phyloP scores from a whole-genome alignment of 2,797 vertebrate genomes.

The Peromyscus nudipes region DNA sequence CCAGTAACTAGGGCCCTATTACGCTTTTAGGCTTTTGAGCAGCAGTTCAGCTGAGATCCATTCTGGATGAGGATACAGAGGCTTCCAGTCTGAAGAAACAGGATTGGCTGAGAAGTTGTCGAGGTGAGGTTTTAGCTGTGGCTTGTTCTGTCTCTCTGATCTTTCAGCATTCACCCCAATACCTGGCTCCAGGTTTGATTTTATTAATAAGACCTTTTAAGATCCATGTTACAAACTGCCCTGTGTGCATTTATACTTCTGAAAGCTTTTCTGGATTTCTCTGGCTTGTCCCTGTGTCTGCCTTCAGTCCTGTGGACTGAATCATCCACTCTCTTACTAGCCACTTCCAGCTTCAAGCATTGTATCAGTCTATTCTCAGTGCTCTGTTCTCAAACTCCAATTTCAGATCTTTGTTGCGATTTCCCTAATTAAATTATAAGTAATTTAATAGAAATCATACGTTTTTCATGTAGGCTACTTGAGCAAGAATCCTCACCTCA shows the following conservation, averaged over 20 bases:
- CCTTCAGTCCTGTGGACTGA: background rate
- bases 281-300: background rate
- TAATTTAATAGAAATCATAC: background rate
- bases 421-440: constrained; percentile 36
- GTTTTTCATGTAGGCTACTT: background rate
- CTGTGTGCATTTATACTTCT: background rate
- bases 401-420: background rate
- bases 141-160: no score
- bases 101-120: no score
- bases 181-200: no score
- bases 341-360: background rate
- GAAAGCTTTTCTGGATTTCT: background rate
- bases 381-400: background rate
- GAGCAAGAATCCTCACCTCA: background rate
- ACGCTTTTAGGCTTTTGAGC: no score
- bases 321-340: background rate
- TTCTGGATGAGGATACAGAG: no score
- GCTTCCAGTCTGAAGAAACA: no score
- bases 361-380: background rate
- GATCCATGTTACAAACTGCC: no score
- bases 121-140: no score
- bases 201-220: no score
- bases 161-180: no score
- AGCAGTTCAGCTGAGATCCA: no score
- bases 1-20: no score